Conservation (phyloP, 1,140 invertebrate species). For the Euborellia annulipes region DNA sequence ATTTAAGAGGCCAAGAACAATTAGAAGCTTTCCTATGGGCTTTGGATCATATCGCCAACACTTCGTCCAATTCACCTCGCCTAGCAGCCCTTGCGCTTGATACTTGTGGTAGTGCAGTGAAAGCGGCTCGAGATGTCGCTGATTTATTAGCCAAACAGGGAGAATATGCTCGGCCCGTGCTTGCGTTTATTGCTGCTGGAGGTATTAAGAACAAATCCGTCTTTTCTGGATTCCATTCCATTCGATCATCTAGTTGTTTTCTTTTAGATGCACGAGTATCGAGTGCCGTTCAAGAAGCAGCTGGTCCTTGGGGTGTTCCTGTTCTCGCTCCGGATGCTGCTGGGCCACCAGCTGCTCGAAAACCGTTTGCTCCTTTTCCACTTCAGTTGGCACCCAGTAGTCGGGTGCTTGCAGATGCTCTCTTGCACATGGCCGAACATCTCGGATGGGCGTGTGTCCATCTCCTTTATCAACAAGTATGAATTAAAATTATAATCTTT, state of each 20-base stretch:
- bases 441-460: conserved; percentile 20
- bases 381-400: conserved; percentile 20
- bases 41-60: conserved; percentile 7
- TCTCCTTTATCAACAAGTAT: conserved; percentile 16
- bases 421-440: conserved; percentile 16
- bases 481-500: neutral
- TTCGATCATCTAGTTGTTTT: too few species aligned
- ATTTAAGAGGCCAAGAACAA: conserved; percentile 16
- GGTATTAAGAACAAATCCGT: neutral
- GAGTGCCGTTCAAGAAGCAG: conserved; percentile 17
- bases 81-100: conserved; percentile 14
- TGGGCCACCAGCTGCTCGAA: conserved; percentile 15
- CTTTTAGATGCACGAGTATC: conserved; percentile 13
- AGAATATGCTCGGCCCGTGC: too few species aligned
- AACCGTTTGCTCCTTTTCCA: conserved; percentile 17
- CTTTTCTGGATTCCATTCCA: too few species aligned
- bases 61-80: neutral
- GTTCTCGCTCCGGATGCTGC: conserved; percentile 18
- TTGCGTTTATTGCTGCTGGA: conserved; percentile 3
- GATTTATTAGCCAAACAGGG: conserved; percentile 13
- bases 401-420: conserved; percentile 14
- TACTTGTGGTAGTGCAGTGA: conserved; percentile 12
- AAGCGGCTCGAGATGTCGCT: conserved; percentile 17
- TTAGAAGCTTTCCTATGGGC: conserved; percentile 19
- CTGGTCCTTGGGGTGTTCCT: conserved; percentile 17